Conservation (phyloP, 2,113 vertebrate genomes). For the Microtus oregoni region DNA sequence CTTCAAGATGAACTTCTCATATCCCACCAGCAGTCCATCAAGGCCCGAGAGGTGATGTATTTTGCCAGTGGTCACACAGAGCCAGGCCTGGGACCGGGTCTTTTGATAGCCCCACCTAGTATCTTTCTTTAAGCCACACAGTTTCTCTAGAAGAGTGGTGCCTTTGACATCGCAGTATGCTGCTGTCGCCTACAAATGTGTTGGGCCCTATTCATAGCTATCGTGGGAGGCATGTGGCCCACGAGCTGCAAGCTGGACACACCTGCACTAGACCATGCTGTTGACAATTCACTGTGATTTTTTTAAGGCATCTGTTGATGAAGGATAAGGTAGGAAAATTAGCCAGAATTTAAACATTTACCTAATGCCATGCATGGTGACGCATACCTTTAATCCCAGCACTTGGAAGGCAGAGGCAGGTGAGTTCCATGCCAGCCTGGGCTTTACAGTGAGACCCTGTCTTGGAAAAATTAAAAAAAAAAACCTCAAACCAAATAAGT, state of each 20-base stretch:
- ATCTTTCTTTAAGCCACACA: conserved; percentile 18
- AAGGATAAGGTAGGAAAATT: conserved; percentile 26
- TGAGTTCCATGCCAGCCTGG: not conserved
- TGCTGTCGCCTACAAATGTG: not conserved
- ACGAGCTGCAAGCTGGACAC: not conserved
- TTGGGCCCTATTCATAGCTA: not conserved
- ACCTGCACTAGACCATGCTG: not conserved
- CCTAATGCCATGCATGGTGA: not conserved
- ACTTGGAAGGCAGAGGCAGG: not conserved
- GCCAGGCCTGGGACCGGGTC: not conserved
- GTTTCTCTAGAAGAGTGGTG: conserved; percentile 5
- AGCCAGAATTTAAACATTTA: conserved; percentile 31
- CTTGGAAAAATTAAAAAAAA: not conserved
- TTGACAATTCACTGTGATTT: not conserved
- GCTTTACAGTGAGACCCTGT: not conserved
- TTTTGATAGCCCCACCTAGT: conserved; percentile 16
- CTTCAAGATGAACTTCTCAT: conserved; percentile 34
- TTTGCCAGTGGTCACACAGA: conserved; percentile 10
- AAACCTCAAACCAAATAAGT: not conserved
- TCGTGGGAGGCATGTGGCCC: not conserved
- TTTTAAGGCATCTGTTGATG: conserved; percentile 58
- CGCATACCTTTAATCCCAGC: not conserved
- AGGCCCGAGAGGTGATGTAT: not conserved
- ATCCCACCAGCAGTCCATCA: not conserved
- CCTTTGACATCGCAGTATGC: not conserved